Percentiles rank a stretch among this genome's conserved stretches.
Conservation (phyloP, 2,888 invertebrate genomes). For the Neelides folsomi region DNA sequence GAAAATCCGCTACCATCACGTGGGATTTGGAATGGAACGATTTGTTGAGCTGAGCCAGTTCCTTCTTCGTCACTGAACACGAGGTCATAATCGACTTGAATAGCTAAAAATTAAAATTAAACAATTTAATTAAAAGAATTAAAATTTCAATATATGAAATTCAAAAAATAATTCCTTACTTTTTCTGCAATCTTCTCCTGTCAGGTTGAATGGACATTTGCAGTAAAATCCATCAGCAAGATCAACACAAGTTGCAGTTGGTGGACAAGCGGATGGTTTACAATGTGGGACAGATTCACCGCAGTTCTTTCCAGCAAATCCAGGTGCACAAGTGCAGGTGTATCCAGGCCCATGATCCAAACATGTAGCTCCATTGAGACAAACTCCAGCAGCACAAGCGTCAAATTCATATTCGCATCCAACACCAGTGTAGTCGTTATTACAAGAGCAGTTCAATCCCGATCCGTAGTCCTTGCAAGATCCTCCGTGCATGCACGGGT, state of each 20-base stretch:
- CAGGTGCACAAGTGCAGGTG: constrained; percentile 61
- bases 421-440: constrained; percentile 67
- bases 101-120: constrained; percentile 65
- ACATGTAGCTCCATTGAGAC: constrained; percentile 85
- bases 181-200: constrained; percentile 92
- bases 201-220: constrained; percentile 90
- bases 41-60: constrained; percentile 79
- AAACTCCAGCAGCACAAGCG: constrained; percentile 77
- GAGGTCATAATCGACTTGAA: constrained; percentile 93
- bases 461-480: constrained; percentile 92
- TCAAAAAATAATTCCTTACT: constrained; percentile 46
- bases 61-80: constrained; percentile 78
- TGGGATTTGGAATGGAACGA: constrained; percentile 70
- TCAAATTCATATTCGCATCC: constrained; percentile 90
- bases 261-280: constrained; percentile 84
- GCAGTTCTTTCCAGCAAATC: constrained; percentile 58
- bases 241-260: constrained; percentile 83
- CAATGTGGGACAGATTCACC: constrained; percentile 84
- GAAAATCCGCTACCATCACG: constrained; percentile 26
- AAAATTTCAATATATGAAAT: neutral
- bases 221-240: constrained; percentile 83
- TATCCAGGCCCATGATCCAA: constrained; percentile 72
- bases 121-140: constrained; percentile 20
- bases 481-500: constrained; percentile 91
- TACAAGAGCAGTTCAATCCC: constrained; percentile 84